Percentiles rank a stretch among this genome's conserved stretches.
phyloP scores from a whole-genome alignment of 2,113 vertebrate genomes.

The Tupaia chinensis region DNA sequence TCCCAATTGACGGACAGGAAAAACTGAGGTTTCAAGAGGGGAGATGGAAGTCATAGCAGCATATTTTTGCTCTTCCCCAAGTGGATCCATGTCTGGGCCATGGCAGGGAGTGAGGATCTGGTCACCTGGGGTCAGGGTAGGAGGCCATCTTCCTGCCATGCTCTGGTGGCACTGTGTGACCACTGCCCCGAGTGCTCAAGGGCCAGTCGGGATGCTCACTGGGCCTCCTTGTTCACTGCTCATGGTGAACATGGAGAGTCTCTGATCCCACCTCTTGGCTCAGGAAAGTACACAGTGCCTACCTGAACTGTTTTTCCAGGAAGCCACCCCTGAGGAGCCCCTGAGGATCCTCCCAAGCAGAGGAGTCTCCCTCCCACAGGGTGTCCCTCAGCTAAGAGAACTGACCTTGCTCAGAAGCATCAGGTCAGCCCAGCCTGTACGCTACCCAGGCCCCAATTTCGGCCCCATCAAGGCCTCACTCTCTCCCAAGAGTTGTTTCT shows the following conservation, averaged over 20 bases:
- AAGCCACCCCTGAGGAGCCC: too few species aligned
- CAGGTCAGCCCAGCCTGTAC: neutral
- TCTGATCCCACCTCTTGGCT: neutral
- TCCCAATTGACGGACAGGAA: neutral
- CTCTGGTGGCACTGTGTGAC: neutral
- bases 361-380: neutral
- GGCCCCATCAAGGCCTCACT: fast-evolving
- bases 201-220: too few species aligned
- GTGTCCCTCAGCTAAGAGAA: neutral
- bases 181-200: too few species aligned
- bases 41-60: too few species aligned
- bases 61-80: neutral
- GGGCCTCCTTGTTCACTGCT: neutral
- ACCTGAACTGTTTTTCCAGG: neutral
- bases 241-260: fast-evolving
- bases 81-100: neutral
- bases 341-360: neutral
- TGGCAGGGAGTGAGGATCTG: neutral
- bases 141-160: too few species aligned
- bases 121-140: neutral
- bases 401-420: neutral
- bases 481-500: neutral
- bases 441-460: neutral
- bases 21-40: neutral
- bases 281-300: neutral